Base-by-base conservation (phyloP, 2,113 vertebrate species). In the Varanus salvator region DNA sequence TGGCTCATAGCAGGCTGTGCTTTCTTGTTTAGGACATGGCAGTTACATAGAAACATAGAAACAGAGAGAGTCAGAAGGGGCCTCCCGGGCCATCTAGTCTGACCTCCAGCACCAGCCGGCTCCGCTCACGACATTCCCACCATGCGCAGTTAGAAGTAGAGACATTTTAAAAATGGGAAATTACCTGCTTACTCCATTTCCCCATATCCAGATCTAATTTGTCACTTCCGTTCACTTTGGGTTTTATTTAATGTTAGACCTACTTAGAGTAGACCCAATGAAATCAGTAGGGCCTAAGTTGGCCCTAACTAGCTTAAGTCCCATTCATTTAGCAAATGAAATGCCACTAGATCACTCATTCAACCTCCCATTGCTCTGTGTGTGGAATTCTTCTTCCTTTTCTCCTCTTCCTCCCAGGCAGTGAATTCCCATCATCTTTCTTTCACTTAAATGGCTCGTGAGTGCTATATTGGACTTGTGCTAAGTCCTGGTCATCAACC, bases 321-420 rank as follows among this genome's bases (percentile, higher is more conserved):
- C 57, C 57, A 60, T 60, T 60, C 57, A 60, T 60, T 60, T 60
- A 60, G n/a, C 12, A 68, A 5, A 78, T 7, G 29, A 89, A 90
- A 93, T 95, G 93, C 93, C 29, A 54, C 64, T 92, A 88, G 57
- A 87, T 89, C 89, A 50, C 1, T 88, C 38, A 50, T 74, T 92
- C 76, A 6, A 9, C 84, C 52, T n/a, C 6, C 66, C 25, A 23
- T 66, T 38, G 48, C 21, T 17, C 2, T 64, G 5, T 57, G 31
- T 90, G 87, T 91, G 89, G 66, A 3, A 15, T 64, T 64, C 1
- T 64, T 17, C 60, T 19, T 64, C 60, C 11, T 11, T 92, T 93
- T 44, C 54, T 69, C 91, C 91, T 90, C 89, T 91, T 90, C 0
- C 14, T 50, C 80, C 60, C 25, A 52, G 14, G 23, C 31, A 81